Base-by-base conservation (phyloP, 2,797 vertebrate species). In the Bovichtus diacanthus region DNA sequence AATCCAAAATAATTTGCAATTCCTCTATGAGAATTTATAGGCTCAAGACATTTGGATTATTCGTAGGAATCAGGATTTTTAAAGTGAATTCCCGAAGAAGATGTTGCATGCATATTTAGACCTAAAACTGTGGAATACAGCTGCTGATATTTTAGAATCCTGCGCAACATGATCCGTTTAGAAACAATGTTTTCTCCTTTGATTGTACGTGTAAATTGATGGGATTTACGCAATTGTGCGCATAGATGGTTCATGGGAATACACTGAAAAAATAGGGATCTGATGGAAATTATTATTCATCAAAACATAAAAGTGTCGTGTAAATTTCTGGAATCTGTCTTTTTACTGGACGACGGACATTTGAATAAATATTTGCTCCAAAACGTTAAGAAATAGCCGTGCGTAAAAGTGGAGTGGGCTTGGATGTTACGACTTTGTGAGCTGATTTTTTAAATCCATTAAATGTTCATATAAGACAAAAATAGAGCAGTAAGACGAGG, bases 401-500 rank as follows among this genome's bases (percentile, higher is more conserved):
- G 91, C 85, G 87, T 91, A 80, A 90, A 90, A 86, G 68, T 44
- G 43, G 44, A 76, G 39, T 25, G 8, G 11, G 18, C 27, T 54
- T 34, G 25, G 68, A 65, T 58, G 59, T 51, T 68, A 36, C 21
- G 29, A 19, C 21, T 67, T 80, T 63, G 78, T 21, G 44, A 72
- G 16, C 56, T 36, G 13, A n/a, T n/a, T 69, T 71, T 39, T 44
- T 67, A 65, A 36, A 49, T 62, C 61, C 9, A 71, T 72, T 78
- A 84, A 82, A 78, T 73, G 56, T 74, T 65, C 59, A 70, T 49
- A 31, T 63, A 38, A 77, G n/a, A 21, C 19, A n/a, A 73, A 76
- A 88, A 74, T 72, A 78, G 21, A 80, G 16, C 39, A 70, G 19
- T 13, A 27, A 36, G 13, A 63, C 16, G 18, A 55, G 9, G 19